phyloP scores from a whole-genome alignment of 2,113 vertebrate species.

The Helogale parvula region DNA sequence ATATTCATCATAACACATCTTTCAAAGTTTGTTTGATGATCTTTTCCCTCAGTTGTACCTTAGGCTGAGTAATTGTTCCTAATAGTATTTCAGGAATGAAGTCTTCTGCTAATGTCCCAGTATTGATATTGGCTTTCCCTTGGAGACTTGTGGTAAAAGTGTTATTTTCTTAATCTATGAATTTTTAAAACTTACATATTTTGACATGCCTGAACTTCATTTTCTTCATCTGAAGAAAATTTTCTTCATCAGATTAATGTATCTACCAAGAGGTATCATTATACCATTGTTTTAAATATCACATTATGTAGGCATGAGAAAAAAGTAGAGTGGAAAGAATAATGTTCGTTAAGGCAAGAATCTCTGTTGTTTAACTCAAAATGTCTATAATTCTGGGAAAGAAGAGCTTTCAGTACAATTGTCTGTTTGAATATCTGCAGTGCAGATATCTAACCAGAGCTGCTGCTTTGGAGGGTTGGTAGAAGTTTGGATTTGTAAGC shows the following conservation, averaged over 20 bases:
- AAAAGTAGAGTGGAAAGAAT: not conserved
- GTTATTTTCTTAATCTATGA: not conserved
- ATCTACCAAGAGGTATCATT: not conserved
- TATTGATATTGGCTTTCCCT: not conserved
- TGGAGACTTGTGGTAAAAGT: not conserved
- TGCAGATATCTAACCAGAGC: not conserved
- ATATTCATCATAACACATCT: slow-evolving; percentile 49
- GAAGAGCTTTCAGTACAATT: not conserved
- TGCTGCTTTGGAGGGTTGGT: not conserved
- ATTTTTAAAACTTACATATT: not conserved
- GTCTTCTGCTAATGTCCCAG: slow-evolving; percentile 34
- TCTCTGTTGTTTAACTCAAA: not conserved
- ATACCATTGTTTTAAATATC: not conserved
- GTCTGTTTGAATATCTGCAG: not conserved
- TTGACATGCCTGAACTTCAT: not conserved
- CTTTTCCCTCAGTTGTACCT: slow-evolving; percentile 14
- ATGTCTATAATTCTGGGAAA: not conserved
- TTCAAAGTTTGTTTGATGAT: slow-evolving; percentile 32
- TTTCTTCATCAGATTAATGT: not conserved
- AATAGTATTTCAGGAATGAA: slow-evolving; percentile 50
- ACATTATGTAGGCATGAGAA: not conserved
- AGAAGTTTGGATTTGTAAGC: not conserved
- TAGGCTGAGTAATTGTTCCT: slow-evolving; percentile 24
- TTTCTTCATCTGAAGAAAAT: not conserved
- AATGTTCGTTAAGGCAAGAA: not conserved